Evolutionary conservation across 2,797 vertebrate genomes (phyloP), one percentile per base, ranked within the genome.

Genomic region (Acanthopagrus latus): DNA sequence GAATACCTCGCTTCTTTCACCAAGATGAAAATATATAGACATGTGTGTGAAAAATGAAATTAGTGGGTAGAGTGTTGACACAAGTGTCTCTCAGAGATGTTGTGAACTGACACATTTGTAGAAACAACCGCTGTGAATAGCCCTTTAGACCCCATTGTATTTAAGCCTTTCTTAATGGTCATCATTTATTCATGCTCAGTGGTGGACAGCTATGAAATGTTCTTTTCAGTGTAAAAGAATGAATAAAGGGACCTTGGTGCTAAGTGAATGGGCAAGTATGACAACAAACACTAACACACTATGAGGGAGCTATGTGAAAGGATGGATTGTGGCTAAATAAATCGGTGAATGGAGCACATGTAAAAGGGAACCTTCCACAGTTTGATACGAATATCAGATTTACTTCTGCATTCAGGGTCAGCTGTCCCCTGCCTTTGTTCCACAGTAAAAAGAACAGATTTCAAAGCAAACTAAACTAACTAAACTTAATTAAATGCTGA

Each of bases 391-490:
- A 27, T 63, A 23, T 46, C 1, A 29, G 67, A 60, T 20, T 25
- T 17, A 55, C n/a, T 33, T 38, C 12, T 60, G 50, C 21, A 9
- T 63, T 38, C 62, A 10, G 7, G 20, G 41, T 71, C 56, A 33
- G 16, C 6, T 33, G 20, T 18, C 55, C 20, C 14, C 52, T 18
- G 20, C n/a, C 8, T n/a, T 6, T 33, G 23, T 44, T 27, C n/a
- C 48, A 29, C 25, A 4, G 21, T 18, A 43, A n/a, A 12, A 66
- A 21, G 14, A 72, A n/a, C 2, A 20, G 27, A n/a, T 76, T 73
- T 60, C 9, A 52, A 71, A 54, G 23, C n/a, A 57, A 62, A 62
- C 52, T 10, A n/a, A n/a, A n/a, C n/a, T n/a, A n/a, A n/a, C n/a
- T n/a, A n/a, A n/a, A n/a, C n/a, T 38, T 9, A 38, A 38, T 38